phyloP scores from a whole-genome alignment of 2,888 invertebrate genomes.

The Balanococcus diminutus region DNA sequence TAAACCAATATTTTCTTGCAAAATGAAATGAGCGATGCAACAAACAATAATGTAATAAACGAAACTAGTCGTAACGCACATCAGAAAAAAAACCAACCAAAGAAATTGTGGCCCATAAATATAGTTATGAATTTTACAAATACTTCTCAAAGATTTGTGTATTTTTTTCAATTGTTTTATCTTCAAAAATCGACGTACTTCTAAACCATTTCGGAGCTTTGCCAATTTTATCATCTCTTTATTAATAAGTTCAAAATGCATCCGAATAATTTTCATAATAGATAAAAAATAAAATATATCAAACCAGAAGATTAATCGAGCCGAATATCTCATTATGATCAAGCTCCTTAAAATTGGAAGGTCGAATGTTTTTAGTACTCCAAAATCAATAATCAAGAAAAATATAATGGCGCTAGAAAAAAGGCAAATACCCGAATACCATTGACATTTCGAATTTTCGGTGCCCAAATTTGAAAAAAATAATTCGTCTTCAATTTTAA shows the following conservation, averaged over 20 bases:
- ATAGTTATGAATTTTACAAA: constrained; percentile 8
- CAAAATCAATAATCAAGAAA: neutral
- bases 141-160: neutral
- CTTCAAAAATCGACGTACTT: neutral
- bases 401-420: neutral
- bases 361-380: neutral
- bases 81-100: neutral
- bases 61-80: neutral
- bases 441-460: neutral
- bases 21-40: too few species aligned
- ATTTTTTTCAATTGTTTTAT: neutral
- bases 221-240: neutral
- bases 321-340: constrained; percentile 1
- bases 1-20: too few species aligned
- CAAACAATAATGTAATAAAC: too few species aligned
- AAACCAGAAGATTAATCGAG: constrained; percentile 1
- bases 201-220: neutral
- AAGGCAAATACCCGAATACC: neutral
- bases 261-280: constrained; percentile 14
- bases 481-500: neutral
- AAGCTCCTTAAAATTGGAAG: neutral
- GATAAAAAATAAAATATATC: constrained; percentile 17
- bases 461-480: neutral
- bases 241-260: constrained; percentile 7
- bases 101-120: neutral